Evolutionary conservation across 1,140 invertebrate species (phyloP), one percentile per base, ranked within the genome.

Genomic region (Polypedilum pembai): DNA sequence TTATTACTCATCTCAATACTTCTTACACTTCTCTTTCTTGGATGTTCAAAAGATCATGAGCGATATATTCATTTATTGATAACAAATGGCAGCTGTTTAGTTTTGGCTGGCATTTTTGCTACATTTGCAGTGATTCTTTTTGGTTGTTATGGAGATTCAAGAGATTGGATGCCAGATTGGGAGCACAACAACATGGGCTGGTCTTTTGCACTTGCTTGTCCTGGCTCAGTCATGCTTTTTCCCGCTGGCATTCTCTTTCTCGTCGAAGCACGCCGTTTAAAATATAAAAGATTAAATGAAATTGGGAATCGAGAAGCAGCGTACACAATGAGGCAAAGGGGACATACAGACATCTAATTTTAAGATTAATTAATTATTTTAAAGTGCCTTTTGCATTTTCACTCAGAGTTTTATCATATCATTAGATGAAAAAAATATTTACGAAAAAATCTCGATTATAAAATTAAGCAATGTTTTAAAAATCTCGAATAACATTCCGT

Each of bases 91-190:
- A 86, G 89, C 7, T 88, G 88, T 76, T 85, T 94, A 65, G 83
- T 91, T 41, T 80, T 92, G 75, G 86, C 84, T 76, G 84, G 85
- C 83, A 83, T 94, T 15, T 91, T 90, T 77, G 93, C 93, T 1
- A 81, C 87, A 4, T 85, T 87, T 79, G 85, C 86, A 12, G 85
- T 87, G 17, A 82, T 87, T 0, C 86, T 85, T 24, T 98, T 98
- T 84, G 96, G 95, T 40, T 89, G 90, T 0, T 86, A 90, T 79
- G 95, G 94, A 10, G 94, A 98, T 83, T 90, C 93, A 1, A 84
- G 95, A 24, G 92, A 94, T 78, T 98, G 96, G 95, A 96, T 98
- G 92, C 96, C 95, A 0, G 89, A 96, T 79, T 97, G 95, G 88
- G 94, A 98, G 78, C 93, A 96, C 79, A 98, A 98, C 83, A 90